These are phyloP conservation scores for Drosophila ogumai DNA, from an alignment of 1,140 invertebrate species.

Conservation along the genomic window DNA sequence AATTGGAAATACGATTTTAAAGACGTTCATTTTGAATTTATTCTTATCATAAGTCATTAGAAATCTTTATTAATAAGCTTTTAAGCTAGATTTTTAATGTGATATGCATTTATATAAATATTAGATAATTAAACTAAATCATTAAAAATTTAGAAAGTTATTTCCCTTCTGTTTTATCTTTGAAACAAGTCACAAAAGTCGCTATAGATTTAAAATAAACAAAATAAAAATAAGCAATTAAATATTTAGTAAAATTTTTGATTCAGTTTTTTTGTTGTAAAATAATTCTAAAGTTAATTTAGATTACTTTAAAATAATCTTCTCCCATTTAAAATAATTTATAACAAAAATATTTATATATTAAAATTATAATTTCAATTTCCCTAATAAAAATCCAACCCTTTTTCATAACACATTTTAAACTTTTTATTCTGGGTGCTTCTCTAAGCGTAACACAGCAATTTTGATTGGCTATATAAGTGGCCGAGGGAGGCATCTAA, in stretches of 20 bases:
- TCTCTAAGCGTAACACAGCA: constrained; percentile 49
- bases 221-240: too few relatives aligned
- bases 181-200: too few relatives aligned
- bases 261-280: too few relatives aligned
- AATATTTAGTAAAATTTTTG: too few relatives aligned
- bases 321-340: background rate
- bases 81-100: background rate
- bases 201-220: too few relatives aligned
- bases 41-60: background rate
- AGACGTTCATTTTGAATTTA: background rate
- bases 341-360: too few relatives aligned
- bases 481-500: background rate
- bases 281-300: too few relatives aligned
- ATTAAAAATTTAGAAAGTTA: background rate
- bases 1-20: background rate
- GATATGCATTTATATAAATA: too few relatives aligned
- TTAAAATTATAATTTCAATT: background rate
- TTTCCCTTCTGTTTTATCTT: background rate
- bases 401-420: constrained; percentile 9
- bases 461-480: constrained; percentile 28
- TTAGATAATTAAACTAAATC: background rate
- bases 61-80: background rate
- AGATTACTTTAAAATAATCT: background rate
- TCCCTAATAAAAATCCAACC: background rate
- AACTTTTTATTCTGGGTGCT: constrained; percentile 50